A percentile compares a stretch with the other conserved stretches of the same genome.
These are phyloP conservation scores for Subacronicta megacephala DNA, from an alignment of 2,888 invertebrate genomes.

Conservation along the genomic window DNA sequence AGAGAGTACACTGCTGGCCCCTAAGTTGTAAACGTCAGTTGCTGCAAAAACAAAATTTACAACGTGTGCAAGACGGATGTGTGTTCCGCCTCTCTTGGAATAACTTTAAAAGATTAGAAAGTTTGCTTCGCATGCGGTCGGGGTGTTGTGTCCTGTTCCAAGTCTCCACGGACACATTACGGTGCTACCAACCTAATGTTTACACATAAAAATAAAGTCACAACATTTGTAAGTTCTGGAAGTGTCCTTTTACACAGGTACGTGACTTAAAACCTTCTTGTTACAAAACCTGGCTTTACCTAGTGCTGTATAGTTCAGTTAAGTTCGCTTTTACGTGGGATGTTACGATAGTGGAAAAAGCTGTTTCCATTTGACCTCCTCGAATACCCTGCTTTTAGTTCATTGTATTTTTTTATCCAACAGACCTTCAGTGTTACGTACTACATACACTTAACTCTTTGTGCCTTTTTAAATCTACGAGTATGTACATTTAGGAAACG, in stretches of 20 bases:
- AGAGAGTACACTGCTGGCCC: slow-evolving; percentile 13
- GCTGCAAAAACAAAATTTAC: slow-evolving; percentile 55
- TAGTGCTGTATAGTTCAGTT: slow-evolving; percentile 17
- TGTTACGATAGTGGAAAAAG: slow-evolving; percentile 46
- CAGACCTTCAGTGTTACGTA: background rate
- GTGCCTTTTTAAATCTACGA: background rate
- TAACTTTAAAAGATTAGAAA: slow-evolving; percentile 81
- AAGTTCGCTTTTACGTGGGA: slow-evolving; percentile 36
- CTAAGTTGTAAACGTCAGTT: slow-evolving; percentile 31
- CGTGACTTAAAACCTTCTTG: slow-evolving; percentile 43
- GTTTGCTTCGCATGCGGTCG: slow-evolving; percentile 64
- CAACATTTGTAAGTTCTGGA: slow-evolving; percentile 47
- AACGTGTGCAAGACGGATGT: slow-evolving; percentile 65
- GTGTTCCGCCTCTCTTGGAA: slow-evolving; percentile 56
- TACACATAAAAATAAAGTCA: slow-evolving; percentile 62
- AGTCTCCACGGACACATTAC: slow-evolving; percentile 69
- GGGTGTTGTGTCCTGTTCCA: slow-evolving; percentile 49
- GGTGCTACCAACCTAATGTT: slow-evolving; percentile 53
- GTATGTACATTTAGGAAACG: background rate
- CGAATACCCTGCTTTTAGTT: slow-evolving; percentile 38
- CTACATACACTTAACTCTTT: background rate
- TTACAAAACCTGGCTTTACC: slow-evolving; percentile 13
- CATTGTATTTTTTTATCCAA: slow-evolving; percentile 36
- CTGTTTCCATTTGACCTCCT: slow-evolving; percentile 42
- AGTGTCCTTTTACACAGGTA: slow-evolving; percentile 47